Base-by-base conservation (phyloP, 2,113 vertebrate genomes). In the Kobus ellipsiprymnus region DNA sequence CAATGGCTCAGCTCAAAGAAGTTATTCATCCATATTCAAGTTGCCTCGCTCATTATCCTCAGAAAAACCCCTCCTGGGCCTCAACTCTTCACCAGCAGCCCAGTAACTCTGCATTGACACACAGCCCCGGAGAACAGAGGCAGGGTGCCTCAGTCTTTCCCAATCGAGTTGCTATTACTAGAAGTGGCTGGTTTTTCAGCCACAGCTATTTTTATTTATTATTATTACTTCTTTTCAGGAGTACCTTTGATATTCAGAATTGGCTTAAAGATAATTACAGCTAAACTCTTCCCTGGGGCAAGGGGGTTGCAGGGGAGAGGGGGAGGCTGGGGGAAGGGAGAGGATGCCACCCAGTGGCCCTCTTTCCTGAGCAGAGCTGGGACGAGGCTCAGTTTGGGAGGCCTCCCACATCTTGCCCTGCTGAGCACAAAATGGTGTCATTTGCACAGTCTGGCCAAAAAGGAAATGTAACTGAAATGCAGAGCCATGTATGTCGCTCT, bases 21-120 rank as follows among this genome's bases (percentile, higher is more conserved):
- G 84, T 59, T 80, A 95, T 96, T 97, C 97, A 98, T 96, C 87
- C 97, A 82, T 71, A 95, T 88, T 94, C 97, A 87, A 87, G 84
- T 59, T 1, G 40, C 62, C 59, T 83, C 29, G 0, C 62, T 89
- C 98, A 67, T 96, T 97, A 87, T 80, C 57, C 92, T 87, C 89
- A 93, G 74, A 98, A 98, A 97, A 95, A 77, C 50, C 95, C 78
- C 54, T 52, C 3, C 78, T 23, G 90, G 90, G 90, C 84, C 90
- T 87, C 85, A 67, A 80, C 55, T 54, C 50, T 16, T n/a, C 3
- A 46, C 59, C 23, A n/a, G 87, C 46, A 64, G 36, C 59, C 92
- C 23, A 23, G 77, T 77, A 71, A 50, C 84, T 64, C 71, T 33
- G 50, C 48, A 23, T 17, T 55, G 36, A 29, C 48, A 19, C 13